Evolutionary conservation across 2,797 vertebrate species (phyloP).

Genomic region (Rallus crepitans): DNA sequence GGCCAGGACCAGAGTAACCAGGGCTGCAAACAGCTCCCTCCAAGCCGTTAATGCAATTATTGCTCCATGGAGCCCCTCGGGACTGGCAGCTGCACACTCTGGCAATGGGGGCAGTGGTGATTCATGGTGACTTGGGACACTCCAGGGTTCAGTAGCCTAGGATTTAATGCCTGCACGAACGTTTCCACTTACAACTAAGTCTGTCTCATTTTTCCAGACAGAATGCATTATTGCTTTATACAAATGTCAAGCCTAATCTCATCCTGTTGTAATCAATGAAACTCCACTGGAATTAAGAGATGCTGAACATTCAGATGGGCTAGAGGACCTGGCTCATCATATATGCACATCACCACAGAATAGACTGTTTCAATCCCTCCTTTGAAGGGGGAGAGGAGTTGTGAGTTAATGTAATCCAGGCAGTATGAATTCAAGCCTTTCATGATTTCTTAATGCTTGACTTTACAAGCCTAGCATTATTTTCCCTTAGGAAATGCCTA

Average conservation of each 20-base stretch:
- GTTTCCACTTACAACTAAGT: not conserved
- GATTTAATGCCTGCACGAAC: not conserved
- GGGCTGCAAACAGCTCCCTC: not conserved
- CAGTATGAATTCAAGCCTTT: not conserved
- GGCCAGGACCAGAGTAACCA: not conserved
- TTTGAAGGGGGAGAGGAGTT: not conserved
- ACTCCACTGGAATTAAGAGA: not conserved
- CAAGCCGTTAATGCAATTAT: accelerated
- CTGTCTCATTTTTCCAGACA: not conserved
- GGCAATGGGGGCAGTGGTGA: not conserved
- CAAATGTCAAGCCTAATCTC: not conserved
- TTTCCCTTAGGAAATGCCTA: not conserved
- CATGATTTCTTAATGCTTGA: not conserved
- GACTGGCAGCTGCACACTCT: accelerated
- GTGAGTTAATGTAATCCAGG: not conserved
- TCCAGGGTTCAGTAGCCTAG: not conserved
- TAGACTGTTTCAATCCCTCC: not conserved
- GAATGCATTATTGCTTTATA: not conserved
- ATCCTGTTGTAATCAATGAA: not conserved
- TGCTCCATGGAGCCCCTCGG: accelerated
- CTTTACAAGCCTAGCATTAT: not conserved
- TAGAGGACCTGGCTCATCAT: not conserved
- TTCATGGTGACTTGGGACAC: not conserved
- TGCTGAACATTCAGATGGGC: not conserved
- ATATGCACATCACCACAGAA: not conserved